Base-by-base conservation (phyloP, 2,888 invertebrate genomes). In the Sthenelais limicola region DNA sequence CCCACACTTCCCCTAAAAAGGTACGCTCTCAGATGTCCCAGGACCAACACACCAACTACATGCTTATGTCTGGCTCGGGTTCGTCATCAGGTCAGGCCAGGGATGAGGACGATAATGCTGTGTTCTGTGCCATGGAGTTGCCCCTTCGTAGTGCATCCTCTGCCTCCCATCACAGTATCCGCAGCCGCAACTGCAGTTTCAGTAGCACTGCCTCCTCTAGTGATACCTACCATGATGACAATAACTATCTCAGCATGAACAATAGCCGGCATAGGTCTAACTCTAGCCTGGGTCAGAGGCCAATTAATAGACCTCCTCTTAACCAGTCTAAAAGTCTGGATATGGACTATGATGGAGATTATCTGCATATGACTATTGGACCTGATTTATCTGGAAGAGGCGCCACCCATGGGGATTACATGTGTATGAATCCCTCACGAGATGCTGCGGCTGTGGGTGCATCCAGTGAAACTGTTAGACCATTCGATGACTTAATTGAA, bases 401-500 rank as follows among this genome's bases (percentile, higher is more conserved):
- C 18, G 30, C 56, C 21, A 30, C 3, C 30, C 66, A 72, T 30
- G 33, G 71, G 30, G 72, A 72, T 38, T 74, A 74, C 62, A 35
- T 74, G 68, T 62, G 38, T 15, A 74, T 74, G 74, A 38, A 47
- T 18, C 58, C 62, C 9, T 24, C 38, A 18, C 21, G 58, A 18
- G 62, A 71, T 24, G 51, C 48, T 21, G 54, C 51, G 35, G 52
- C 66, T 1, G 15, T 71, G 3, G 21, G 30, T 1, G 52, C 24
- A 5, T 49, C 15, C 32, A 15, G 43, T 9, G 48, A 56, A 1
- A 47, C 32, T n/a, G 35, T 62, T 24, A 70, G 72, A 32, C 76
- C 76, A 2, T 76, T 76, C 51, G 76, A 76, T 30, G 72, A 76
- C 68, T 67, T 76, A 12, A 49, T 76, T 4, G 62, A 69, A 35